Evolutionary conservation across 2,888 invertebrate species (phyloP), one percentile per base, ranked within the genome.

Genomic region (Xylocampa areola): DNA sequence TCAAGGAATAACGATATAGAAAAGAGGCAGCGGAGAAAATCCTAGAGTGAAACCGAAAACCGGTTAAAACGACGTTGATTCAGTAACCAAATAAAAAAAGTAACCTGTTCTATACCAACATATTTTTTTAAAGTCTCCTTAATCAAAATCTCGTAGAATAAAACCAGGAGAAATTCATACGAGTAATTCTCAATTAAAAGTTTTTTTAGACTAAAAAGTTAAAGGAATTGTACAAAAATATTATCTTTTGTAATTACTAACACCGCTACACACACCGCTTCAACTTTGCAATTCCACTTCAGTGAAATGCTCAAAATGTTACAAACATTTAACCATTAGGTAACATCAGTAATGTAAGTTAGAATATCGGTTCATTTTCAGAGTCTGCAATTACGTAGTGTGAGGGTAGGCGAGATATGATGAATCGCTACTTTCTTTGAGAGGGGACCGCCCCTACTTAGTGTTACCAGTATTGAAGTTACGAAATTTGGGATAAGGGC

Each of bases 341-440:
- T 65, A 57, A 48, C 40, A 59, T 52, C 59, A 30, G 51, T 52
- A 75, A 68, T 71, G 50, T 39, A 48, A 54, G 51, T 51, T 41
- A 64, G 51, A 64, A 63, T 68, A 61, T 71, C 63, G 51, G 63
- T 63, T 68, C 63, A 53, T 66, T 75, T 68, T 62, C 65, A 63
- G 60, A 76, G 54, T 57, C 41, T 59, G 75, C 68, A 75, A 77
- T 77, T 74, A 77, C 75, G 68, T 48, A 64, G 59, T 66, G 68
- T 60, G 67, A 62, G 69, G 67, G 69, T 58, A 54, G 57, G 59
- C 52, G 49, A 62, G 76, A 77, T 68, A 69, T 77, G 75, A 76
- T 76, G 75, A 76, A 77, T 76, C 76, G 75, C 76, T 69, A 72
- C 67, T 76, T 77, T 68, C 58, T 60, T 62, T 21, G 35, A 32